These are phyloP conservation scores for Channallabes apus DNA, from an alignment of 2,797 vertebrate species.

Conservation along the genomic window DNA sequence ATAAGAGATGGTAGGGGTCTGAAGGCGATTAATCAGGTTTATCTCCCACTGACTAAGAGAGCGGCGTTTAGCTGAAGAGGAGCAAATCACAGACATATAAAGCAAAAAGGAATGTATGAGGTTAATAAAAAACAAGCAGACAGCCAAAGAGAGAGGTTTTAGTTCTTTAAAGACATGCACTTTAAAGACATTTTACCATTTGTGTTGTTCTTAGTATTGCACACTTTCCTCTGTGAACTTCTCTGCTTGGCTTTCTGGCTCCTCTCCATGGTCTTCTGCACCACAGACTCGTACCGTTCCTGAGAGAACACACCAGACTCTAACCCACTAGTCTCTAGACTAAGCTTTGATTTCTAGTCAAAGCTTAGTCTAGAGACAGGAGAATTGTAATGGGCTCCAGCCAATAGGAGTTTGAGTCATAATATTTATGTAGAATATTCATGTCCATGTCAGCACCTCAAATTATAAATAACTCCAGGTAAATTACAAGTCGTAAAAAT, in stretches of 20 bases:
- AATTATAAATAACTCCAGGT: background rate
- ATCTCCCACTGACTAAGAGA: slow-evolving; percentile 88
- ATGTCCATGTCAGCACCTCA: background rate
- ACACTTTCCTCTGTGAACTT: slow-evolving; percentile 78
- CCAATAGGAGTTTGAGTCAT: background rate
- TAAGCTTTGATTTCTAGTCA: background rate
- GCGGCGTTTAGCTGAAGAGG: slow-evolving; percentile 66
- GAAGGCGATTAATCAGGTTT: slow-evolving; percentile 90
- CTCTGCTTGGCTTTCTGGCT: slow-evolving; percentile 84
- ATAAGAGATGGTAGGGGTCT: slow-evolving; percentile 91
- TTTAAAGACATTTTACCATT: slow-evolving; percentile 71
- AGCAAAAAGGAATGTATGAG: background rate
- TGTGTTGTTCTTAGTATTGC: slow-evolving; percentile 61
- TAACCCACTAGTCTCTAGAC: background rate
- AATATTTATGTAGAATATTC: background rate
- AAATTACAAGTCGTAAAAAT: background rate
- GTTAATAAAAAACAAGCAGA: background rate
- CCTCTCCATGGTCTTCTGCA: slow-evolving; percentile 87
- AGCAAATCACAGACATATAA: slow-evolving; percentile 29
- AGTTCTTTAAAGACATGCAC: slow-evolving; percentile 5
- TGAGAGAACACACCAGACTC: slow-evolving; percentile 54
- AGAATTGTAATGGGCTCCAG: background rate
- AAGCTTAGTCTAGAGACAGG: no score
- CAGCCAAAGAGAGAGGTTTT: slow-evolving; percentile 3
- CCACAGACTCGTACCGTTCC: slow-evolving; percentile 90